Base-by-base conservation (phyloP, 1,140 invertebrate genomes). In the Zaprionus nigranus region DNA sequence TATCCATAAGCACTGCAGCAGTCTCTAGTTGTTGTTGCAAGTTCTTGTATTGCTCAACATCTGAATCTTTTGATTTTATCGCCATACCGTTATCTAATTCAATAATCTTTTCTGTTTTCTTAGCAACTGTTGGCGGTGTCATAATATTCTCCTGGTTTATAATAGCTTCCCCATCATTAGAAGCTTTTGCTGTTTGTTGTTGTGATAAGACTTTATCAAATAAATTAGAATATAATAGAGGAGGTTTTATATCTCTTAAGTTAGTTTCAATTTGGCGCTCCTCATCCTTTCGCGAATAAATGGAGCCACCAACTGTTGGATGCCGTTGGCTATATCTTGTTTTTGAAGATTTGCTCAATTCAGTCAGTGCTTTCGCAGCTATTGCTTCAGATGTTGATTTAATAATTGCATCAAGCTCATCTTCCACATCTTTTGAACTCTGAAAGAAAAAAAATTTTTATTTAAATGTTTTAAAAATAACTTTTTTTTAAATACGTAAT, bases 1-100 rank as follows among this genome's bases (percentile, higher is more conserved):
- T 93, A 65, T 93, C 90, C 92, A 93, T 93, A 46, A 93, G 72
- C 28, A 93, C 92, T 38, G 90, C 91, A 40, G 92, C 92, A 60
- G 92, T 93, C 82, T 93, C 92, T 26, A 93, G 69, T 60, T 92
- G 90, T 76, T 93, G 92, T 74, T 92, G 83, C 53, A 92, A 68
- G 74, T 91, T 82, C 34, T 72, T 82, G 38, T 85, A 86, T 75
- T 90, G 78, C 57, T 92, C 90, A 58, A 83, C 69, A 59, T 90
- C 78, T 43, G 70, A 57, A 43, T 81, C 68, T 54, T 78, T 74
- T 51, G 43, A 68, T 26, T 66, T 60, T 13, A 57, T 28, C 24
- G 60, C 54, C 53, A 56, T 43, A 34, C 30, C 61, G 12, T 38
- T 76, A 64, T 76, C 61, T 36, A 72, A 58, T 60, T 76, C 61